These are phyloP conservation scores for Gopherus evgoodei DNA, from an alignment of 2,113 vertebrate genomes.

Conservation along the genomic window DNA sequence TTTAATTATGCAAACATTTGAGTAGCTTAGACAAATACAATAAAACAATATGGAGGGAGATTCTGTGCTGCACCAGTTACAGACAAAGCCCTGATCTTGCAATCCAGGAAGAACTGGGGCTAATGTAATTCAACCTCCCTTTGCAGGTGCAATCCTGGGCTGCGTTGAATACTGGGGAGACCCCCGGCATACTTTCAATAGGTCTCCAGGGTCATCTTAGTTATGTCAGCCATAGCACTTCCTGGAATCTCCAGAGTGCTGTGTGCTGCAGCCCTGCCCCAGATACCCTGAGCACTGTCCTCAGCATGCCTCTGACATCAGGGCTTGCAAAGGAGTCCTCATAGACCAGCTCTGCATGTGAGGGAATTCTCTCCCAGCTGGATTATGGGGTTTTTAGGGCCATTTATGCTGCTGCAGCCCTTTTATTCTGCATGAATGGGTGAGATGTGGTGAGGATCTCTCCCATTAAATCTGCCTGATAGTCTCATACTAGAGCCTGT, in stretches of 20 bases:
- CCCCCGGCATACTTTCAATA: not conserved
- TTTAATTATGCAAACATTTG: not conserved
- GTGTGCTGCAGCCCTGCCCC: not conserved
- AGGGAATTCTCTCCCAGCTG: not conserved
- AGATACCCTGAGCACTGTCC: not conserved
- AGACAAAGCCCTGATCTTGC: not conserved
- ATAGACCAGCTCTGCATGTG: not conserved
- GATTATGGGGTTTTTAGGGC: not conserved
- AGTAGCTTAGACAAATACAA: not conserved
- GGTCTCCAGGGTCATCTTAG: not conserved
- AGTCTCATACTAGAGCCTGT: not conserved
- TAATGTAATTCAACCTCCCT: not conserved
- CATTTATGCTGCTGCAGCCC: not conserved
- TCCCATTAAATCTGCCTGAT: not conserved
- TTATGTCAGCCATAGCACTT: not conserved
- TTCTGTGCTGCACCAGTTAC: not conserved
- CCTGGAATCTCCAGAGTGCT: not conserved
- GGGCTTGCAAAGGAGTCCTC: not conserved
- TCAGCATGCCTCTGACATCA: not conserved
- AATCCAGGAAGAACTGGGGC: not conserved
- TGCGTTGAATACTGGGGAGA: not conserved
- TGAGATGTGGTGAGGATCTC: not conserved
- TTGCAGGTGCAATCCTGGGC: not conserved
- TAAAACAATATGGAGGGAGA: not conserved
- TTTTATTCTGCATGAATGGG: not conserved